Evolutionary conservation across 2,888 invertebrate species (phyloP).

Genomic region (Euproctis similis): DNA sequence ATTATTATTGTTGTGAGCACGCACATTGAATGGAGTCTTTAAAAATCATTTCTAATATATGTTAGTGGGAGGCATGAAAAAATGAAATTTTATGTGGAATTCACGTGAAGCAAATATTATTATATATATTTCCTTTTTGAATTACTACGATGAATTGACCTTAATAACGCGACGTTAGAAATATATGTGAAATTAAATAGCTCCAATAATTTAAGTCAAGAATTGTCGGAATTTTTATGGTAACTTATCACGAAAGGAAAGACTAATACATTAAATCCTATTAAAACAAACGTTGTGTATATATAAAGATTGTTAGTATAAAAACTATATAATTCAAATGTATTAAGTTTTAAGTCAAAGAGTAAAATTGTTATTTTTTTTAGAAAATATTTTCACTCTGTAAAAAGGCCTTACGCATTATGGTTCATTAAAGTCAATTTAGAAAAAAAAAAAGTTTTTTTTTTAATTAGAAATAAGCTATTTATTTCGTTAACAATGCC

Average conservation of each 20-base stretch:
- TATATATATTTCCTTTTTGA: slow-evolving; percentile 21
- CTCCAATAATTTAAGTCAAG: slow-evolving; percentile 10
- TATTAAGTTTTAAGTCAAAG: no score
- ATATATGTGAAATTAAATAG: slow-evolving; percentile 10
- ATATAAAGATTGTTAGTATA: no score
- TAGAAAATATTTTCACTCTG: no score
- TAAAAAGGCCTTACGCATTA: no score
- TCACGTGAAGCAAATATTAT: slow-evolving; percentile 22
- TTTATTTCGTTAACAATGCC: no score
- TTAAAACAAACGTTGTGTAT: no score
- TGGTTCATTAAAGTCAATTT: no score
- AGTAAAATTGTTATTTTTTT: no score
- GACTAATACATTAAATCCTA: no score
- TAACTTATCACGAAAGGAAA: slow-evolving; percentile 12
- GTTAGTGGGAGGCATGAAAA: slow-evolving; percentile 14
- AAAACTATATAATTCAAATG: no score
- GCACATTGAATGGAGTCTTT: slow-evolving; percentile 14
- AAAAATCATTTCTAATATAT: slow-evolving; percentile 19
- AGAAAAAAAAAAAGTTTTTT: no score
- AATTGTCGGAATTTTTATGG: slow-evolving; percentile 15
- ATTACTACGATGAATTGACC: slow-evolving; percentile 21
- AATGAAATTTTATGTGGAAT: slow-evolving; percentile 23
- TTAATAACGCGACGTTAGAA: slow-evolving; percentile 21
- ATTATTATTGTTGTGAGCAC: slow-evolving; percentile 20
- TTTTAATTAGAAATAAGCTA: no score